Conservation (phyloP, 2,888 invertebrate genomes). For the Cataglyphis rosenhaueri region DNA sequence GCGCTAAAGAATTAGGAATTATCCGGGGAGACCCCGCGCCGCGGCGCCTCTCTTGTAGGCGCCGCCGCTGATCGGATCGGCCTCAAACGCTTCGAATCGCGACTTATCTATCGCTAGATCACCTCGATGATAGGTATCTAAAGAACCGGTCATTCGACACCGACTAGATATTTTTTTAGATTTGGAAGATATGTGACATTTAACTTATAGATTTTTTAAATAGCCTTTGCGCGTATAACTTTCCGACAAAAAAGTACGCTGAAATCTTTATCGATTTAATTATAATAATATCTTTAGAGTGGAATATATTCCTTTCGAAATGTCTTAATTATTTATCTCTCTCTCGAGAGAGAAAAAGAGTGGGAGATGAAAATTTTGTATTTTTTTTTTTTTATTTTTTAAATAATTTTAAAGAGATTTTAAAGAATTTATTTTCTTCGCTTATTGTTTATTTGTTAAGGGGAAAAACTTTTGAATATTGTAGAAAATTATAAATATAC, state of each 20-base stretch:
- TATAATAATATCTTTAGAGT: neutral
- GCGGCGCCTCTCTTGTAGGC: slow-evolving; percentile 56
- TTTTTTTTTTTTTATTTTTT: too few relatives aligned
- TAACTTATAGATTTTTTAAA: neutral
- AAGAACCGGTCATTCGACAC: neutral
- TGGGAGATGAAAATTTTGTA: neutral
- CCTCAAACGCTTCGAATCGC: slow-evolving; percentile 2
- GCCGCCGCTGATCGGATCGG: slow-evolving; percentile 27
- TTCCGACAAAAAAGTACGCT: neutral
- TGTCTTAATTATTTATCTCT: neutral
- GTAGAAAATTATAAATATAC: slow-evolving; percentile 61
- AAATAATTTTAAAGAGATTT: neutral
- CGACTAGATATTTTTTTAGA: neutral
- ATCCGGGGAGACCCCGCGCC: slow-evolving; percentile 48
- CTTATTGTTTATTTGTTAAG: slow-evolving; percentile 6
- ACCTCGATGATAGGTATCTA: neutral
- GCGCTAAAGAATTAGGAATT: slow-evolving; percentile 71
- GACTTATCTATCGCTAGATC: slow-evolving; percentile 10
- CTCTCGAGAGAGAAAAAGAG: neutral
- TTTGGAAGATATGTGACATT: neutral
- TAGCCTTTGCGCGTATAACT: neutral
- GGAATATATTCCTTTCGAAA: neutral
- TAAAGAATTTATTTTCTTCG: neutral
- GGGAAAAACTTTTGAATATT: slow-evolving; percentile 55
- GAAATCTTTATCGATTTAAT: neutral